Conservation (phyloP, 1,140 invertebrate genomes). For the Diorhabda elongata region DNA sequence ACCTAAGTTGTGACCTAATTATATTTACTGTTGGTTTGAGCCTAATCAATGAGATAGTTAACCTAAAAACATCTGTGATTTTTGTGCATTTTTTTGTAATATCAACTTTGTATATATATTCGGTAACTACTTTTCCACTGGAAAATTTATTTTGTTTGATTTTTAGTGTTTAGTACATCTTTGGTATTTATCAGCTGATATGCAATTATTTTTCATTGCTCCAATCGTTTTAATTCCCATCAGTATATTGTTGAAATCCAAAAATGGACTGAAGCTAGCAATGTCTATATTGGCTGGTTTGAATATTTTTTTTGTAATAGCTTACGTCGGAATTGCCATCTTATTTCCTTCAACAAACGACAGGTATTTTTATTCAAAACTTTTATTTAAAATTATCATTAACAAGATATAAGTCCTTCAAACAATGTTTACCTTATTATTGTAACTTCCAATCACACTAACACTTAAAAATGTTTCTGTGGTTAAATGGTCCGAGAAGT, state of each 20-base stretch:
- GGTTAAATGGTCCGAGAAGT: no score
- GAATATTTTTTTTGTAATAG: neutral
- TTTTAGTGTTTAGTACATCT: conserved; percentile 56
- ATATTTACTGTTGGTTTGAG: no score
- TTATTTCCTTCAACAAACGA: neutral
- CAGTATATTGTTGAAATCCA: conserved; percentile 19
- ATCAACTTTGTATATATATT: no score
- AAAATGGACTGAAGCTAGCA: neutral
- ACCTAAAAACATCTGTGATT: no score
- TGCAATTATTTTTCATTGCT: conserved; percentile 57
- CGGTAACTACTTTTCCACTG: no score
- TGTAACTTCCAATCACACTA: no score
- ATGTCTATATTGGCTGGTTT: neutral
- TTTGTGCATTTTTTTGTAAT: no score
- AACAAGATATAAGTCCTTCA: neutral
- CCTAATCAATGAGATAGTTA: no score
- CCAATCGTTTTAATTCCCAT: conserved; percentile 36
- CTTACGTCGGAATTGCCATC: neutral
- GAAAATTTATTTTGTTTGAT: conserved; percentile 19
- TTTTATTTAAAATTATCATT: neutral
- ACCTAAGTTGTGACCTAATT: no score
- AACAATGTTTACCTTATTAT: neutral
- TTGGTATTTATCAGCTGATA: conserved; percentile 63
- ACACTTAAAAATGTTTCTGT: no score
- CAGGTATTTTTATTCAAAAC: neutral